A percentile compares a stretch with the other conserved stretches of the same genome.
phyloP scores from a whole-genome alignment of 2,888 invertebrate species.

The Autographa gamma region DNA sequence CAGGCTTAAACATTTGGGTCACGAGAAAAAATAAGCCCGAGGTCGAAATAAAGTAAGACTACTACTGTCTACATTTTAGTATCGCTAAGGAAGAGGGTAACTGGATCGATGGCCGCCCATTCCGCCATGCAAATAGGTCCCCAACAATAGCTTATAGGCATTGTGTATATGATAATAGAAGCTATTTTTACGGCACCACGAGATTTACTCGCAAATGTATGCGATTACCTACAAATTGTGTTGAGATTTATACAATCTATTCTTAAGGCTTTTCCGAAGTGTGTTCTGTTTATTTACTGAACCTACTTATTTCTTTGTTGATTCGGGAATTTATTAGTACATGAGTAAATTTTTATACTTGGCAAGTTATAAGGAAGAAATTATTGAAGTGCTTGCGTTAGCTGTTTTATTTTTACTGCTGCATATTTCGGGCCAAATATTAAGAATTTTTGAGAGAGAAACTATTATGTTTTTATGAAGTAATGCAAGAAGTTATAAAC shows the following conservation, averaged over 20 bases:
- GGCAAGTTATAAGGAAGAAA: neutral
- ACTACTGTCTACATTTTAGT: conserved; percentile 16
- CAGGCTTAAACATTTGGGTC: neutral
- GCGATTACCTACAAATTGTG: conserved; percentile 37
- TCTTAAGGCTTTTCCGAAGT: conserved; percentile 12
- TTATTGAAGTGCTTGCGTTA: neutral
- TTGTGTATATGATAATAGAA: conserved; percentile 50
- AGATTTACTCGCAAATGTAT: conserved; percentile 40
- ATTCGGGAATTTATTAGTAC: conserved; percentile 3
- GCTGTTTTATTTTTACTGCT: neutral
- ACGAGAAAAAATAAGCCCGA: neutral
- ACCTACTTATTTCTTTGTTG: conserved; percentile 5
- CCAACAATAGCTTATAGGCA: conserved; percentile 48
- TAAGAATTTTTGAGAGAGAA: neutral
- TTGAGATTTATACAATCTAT: conserved; percentile 36
- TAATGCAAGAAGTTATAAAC: neutral
- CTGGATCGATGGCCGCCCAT: conserved; percentile 52
- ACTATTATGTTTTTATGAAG: neutral
- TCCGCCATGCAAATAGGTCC: conserved; percentile 55
- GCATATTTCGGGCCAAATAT: neutral
- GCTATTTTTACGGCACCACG: conserved; percentile 37
- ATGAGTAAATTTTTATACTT: conserved; percentile 5
- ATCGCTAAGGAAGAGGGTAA: conserved; percentile 13
- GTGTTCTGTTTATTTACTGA: conserved; percentile 18
- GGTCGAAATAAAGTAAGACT: conserved; percentile 3